Evolutionary conservation across 1,140 invertebrate species (phyloP).

Genomic region (Lasioglossum albipes): DNA sequence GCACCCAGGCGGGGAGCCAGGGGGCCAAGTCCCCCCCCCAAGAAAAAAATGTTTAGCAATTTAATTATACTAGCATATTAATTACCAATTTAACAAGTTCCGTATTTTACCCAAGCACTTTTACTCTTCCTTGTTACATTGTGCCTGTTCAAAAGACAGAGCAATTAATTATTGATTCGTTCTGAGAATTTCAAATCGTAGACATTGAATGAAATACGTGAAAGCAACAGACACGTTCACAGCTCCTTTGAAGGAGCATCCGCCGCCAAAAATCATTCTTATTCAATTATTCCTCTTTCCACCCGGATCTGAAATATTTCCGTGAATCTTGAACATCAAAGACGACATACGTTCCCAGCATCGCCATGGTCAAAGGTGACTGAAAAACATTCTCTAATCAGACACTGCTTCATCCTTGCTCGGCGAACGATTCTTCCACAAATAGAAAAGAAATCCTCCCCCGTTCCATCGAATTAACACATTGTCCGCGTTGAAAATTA

Average conservation of each 20-base stretch:
- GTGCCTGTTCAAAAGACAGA: background rate
- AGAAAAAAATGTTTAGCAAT: too few species aligned
- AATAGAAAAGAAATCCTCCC: background rate
- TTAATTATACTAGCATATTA: too few species aligned
- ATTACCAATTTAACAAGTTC: too few species aligned
- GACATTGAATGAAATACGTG: background rate
- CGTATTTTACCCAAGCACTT: background rate
- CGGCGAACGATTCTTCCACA: background rate
- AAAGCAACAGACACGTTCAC: background rate
- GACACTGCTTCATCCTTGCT: background rate
- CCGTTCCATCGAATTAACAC: constrained; percentile 26
- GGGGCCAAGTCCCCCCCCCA: too few species aligned
- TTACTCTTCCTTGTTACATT: background rate
- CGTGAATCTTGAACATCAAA: constrained; percentile 11
- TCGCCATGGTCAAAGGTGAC: background rate
- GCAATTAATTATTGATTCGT: background rate
- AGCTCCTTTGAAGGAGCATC: background rate
- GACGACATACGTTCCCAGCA: background rate
- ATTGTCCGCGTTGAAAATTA: constrained; percentile 23
- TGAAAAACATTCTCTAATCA: constrained; percentile 15
- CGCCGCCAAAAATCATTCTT: constrained; percentile 1
- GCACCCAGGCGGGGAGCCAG: too few species aligned
- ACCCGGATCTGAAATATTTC: background rate
- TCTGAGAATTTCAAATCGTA: background rate
- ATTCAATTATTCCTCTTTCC: background rate